Conservation (phyloP, 2,888 invertebrate genomes). For the Catocala fraxini region DNA sequence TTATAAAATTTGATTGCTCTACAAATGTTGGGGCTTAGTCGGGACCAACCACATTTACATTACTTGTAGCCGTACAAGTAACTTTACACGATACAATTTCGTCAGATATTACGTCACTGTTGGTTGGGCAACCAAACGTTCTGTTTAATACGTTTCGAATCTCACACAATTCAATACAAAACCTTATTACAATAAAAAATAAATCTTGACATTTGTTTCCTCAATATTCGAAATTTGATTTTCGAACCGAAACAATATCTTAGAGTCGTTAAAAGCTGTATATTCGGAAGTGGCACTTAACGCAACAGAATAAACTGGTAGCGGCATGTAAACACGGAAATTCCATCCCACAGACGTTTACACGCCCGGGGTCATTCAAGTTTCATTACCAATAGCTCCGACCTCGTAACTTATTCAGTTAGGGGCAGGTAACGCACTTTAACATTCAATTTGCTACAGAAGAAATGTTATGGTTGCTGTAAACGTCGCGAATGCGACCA, state of each 20-base stretch:
- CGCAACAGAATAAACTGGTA: conserved; percentile 64
- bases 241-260: conserved; percentile 52
- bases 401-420: conserved; percentile 84
- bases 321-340: conserved; percentile 73
- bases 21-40: no score
- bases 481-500: conserved; percentile 43
- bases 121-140: not conserved
- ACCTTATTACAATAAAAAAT: not conserved
- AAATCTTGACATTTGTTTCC: not conserved
- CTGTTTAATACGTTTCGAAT: no score
- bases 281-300: conserved; percentile 65
- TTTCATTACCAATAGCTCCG: conserved; percentile 84
- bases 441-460: conserved; percentile 83
- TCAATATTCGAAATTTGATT: conserved; percentile 32
- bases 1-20: no score
- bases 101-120: no score
- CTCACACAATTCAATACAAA: no score
- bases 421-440: conserved; percentile 82
- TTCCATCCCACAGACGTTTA: conserved; percentile 72
- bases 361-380: conserved; percentile 80
- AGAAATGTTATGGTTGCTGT: conserved; percentile 72
- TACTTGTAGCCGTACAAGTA: no score
- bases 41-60: no score
- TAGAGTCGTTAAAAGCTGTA: conserved; percentile 41
- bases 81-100: no score